phyloP scores from a whole-genome alignment of 64 coral and sea anemone species.

The Trachythela sp. region DNA sequence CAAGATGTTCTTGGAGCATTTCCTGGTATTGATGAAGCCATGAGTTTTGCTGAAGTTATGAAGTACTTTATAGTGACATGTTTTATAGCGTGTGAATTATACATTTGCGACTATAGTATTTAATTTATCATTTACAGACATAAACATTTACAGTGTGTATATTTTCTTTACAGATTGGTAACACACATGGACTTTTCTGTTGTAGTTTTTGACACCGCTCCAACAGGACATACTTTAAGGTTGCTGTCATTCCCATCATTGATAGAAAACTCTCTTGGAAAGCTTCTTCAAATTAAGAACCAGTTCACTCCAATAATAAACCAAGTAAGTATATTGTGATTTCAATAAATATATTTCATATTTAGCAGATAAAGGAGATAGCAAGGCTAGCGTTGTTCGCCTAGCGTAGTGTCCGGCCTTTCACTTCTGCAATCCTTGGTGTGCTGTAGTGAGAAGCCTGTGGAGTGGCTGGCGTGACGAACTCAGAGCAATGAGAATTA shows the following conservation, averaged over 20 bases:
- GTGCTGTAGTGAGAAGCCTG: too few species aligned
- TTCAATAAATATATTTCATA: too few species aligned
- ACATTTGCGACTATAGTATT: too few species aligned
- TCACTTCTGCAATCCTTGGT: too few species aligned
- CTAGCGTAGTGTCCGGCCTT: too few species aligned
- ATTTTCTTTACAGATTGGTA: constrained; percentile 58
- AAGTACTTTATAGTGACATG: constrained; percentile 28
- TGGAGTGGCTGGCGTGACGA: too few species aligned
- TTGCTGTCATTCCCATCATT: constrained; percentile 90
- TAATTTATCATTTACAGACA: too few species aligned
- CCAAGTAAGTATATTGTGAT: constrained; percentile 44
- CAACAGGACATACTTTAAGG: constrained; percentile 89
- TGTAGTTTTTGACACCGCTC: constrained; percentile 96
- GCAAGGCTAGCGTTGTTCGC: too few species aligned
- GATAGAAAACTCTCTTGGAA: constrained; percentile 96
- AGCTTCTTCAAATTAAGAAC: constrained; percentile 82
- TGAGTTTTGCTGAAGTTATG: constrained; percentile 99
- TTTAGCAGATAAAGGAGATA: too few species aligned
- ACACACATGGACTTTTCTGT: constrained; percentile 97
- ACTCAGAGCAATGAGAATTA: too few species aligned
- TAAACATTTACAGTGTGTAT: neutral
- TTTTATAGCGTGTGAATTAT: too few species aligned
- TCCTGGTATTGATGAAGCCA: constrained; percentile 98
- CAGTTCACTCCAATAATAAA: constrained; percentile 73
- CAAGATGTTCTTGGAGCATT: constrained; percentile 91